Evolutionary conservation across 2,113 vertebrate genomes (phyloP), one percentile per base, ranked within the genome.

Genomic region (Girardinichthys multiradiatus): DNA sequence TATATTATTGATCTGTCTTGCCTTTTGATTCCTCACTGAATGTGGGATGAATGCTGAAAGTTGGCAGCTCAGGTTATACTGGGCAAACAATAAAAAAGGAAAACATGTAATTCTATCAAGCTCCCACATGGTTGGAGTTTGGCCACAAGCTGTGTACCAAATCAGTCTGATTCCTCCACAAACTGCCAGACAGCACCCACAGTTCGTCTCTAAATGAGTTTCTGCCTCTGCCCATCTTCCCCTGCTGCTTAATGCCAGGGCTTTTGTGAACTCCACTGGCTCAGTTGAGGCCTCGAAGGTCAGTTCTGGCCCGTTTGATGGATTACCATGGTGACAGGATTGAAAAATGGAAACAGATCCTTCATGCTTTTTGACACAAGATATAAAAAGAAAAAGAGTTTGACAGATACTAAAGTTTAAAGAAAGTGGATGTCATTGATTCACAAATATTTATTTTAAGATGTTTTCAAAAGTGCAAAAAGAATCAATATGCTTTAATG

Each of bases 291-390:
- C 19, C 54, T 35, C 28, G 9, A 66, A 66, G 57, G 33, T 77
- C 35, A 31, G 63, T 57, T 74, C 57, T n/a, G 72, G 70, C 58
- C 70, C 1, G 15, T 24, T 30, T 66, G 30, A 26, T 27, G 8
- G 9, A 68, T 87, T 88, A 62, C 86, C 82, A 77, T 68, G 76
- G 88, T 76, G 83, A 89, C 68, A 19, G 30, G 9, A 73, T 48
- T 54, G 21, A 60, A 64, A 57, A 63, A 70, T 26, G 51, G n/a
- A 85, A 84, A 70, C 54, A 54, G 69, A 73, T 79, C 60, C 39
- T 81, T 88, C 68, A 65, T 26, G 29, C 59, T 75, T 57, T 3
- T 17, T 64, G 67, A 33, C 15, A 83, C 6, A 62, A 57, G 4
- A 57, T 60, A 74, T 31, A 12, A 19, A 45, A 45, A 45, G 15